A percentile compares a stretch with the other conserved stretches of the same genome.
Evolutionary conservation across 1,140 invertebrate genomes (phyloP).

Genomic region (Microplitis mediator): DNA sequence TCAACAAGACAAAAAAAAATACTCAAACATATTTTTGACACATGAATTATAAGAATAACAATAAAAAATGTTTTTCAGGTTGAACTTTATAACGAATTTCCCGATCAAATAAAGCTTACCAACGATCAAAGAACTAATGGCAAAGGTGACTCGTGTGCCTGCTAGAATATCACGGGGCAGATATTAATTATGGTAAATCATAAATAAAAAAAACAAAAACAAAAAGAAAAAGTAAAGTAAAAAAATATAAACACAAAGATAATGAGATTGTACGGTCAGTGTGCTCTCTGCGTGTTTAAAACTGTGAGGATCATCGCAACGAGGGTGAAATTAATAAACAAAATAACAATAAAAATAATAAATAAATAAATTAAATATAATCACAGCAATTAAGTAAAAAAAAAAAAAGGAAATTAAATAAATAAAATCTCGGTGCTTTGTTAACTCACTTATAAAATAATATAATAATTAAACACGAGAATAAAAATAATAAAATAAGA

Average conservation of each 20-base stretch:
- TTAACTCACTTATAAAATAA: neutral
- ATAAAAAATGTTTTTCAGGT: constrained; percentile 63
- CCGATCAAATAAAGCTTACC: constrained; percentile 90
- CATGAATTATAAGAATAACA: constrained; percentile 11
- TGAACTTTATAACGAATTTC: constrained; percentile 96
- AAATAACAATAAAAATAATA: neutral
- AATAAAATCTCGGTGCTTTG: neutral
- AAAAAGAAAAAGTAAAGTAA: constrained; percentile 13
- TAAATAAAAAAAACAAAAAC: constrained; percentile 16
- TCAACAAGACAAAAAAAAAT: no score
- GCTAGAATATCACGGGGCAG: constrained; percentile 63
- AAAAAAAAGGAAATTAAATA: neutral
- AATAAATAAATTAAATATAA: neutral
- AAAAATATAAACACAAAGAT: constrained; percentile 42
- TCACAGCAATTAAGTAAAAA: neutral
- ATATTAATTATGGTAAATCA: neutral
- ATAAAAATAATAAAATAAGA: neutral
- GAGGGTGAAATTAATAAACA: neutral
- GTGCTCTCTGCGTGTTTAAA: constrained; percentile 41
- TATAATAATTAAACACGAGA: neutral
- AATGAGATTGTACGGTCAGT: constrained; percentile 53
- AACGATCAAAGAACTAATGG: constrained; percentile 67
- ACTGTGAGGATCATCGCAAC: neutral
- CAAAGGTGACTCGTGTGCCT: constrained; percentile 79
- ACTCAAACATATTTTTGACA: no score